phyloP scores from a whole-genome alignment of 2,888 invertebrate species.

The Helleia helle region DNA sequence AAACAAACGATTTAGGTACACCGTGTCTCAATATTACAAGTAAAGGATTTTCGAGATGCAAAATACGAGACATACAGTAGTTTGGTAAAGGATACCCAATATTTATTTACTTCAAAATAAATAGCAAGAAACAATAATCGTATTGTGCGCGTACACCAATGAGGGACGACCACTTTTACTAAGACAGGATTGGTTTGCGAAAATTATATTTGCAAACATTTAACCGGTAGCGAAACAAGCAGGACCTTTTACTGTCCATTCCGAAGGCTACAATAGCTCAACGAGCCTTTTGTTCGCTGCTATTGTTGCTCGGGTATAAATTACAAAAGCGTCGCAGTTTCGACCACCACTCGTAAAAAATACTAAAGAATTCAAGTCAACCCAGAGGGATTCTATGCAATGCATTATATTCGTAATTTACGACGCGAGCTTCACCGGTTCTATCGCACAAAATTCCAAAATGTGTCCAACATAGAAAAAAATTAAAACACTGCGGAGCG shows the following conservation, averaged over 20 bases:
- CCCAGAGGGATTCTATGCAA: slow-evolving; percentile 48
- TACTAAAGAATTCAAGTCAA: slow-evolving; percentile 51
- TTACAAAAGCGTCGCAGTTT: slow-evolving; percentile 57
- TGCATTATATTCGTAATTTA: slow-evolving; percentile 66
- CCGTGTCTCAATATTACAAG: slow-evolving; percentile 58
- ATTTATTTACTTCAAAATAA: slow-evolving; percentile 42
- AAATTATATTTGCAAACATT: slow-evolving; percentile 59
- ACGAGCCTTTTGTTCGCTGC: slow-evolving; percentile 51
- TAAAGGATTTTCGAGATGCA: slow-evolving; percentile 60
- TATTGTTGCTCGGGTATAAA: slow-evolving; percentile 61
- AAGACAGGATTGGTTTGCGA: slow-evolving; percentile 65
- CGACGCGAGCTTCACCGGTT: slow-evolving; percentile 42
- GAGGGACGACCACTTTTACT: slow-evolving; percentile 33
- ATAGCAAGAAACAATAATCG: slow-evolving; percentile 37
- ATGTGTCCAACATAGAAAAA: slow-evolving; percentile 51
- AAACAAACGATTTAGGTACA: slow-evolving; percentile 70
- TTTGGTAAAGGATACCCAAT: slow-evolving; percentile 32
- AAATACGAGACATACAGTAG: slow-evolving; percentile 42
- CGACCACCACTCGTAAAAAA: slow-evolving; percentile 58
- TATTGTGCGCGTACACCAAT: slow-evolving; percentile 58
- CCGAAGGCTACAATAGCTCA: slow-evolving; percentile 39
- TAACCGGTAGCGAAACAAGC: slow-evolving; percentile 44
- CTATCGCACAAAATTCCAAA: slow-evolving; percentile 23
- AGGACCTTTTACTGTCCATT: slow-evolving; percentile 46
- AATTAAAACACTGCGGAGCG: slow-evolving; percentile 31